Base-by-base conservation (phyloP, 2,888 invertebrate genomes). In the Sturmia bella region DNA sequence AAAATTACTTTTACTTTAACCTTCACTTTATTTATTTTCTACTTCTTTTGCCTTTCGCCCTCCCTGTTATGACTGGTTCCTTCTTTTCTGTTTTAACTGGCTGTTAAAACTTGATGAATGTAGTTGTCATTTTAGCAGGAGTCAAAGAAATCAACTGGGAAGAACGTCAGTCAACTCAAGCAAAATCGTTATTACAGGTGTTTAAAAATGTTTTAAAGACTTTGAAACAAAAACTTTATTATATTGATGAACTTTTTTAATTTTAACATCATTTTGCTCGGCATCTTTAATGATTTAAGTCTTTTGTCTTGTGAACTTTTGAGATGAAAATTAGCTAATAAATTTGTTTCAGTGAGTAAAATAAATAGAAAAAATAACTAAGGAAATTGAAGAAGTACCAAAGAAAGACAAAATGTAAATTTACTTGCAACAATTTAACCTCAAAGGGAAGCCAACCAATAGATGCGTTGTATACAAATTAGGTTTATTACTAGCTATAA, bases 151-250 rank as follows among this genome's bases (percentile, higher is more conserved):
- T 5, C 12, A 37, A 19, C 37, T 11, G 24, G 9, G 12, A 9
- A 0, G 39, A 39, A n/a, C 7, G 1, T 12, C 15, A 13, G 19
- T 7, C 32, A 32, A 37, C 32, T 11, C 41, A 15, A 37, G 13
- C 73, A 74, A 69, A 74, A 52, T 78, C 74, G 66, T 70, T n/a
- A n/a, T n/a, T 78, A 70, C 78, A 82, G 82, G 78, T 78, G 82
- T 74, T 82, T 66, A 61, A 73, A 37, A 56, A 63, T 52, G 19
- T 61, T 43, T 43, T 54, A 61, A 69, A 64, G 50, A 43, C 27
- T 24, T 3, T 21, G 7, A 32, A 50, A 59, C 41, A 66, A 72
- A 32, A 69, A 69, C 37, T 69, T 76, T 52, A 50, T 54, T 43
- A 17, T 69, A 54, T 63, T 56, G n/a, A 32, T 37, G 48, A 61